These are phyloP conservation scores for Heliocidaris tuberculata DNA, from an alignment of 35 echinoderm and acorn worm species.

Conservation along the genomic window DNA sequence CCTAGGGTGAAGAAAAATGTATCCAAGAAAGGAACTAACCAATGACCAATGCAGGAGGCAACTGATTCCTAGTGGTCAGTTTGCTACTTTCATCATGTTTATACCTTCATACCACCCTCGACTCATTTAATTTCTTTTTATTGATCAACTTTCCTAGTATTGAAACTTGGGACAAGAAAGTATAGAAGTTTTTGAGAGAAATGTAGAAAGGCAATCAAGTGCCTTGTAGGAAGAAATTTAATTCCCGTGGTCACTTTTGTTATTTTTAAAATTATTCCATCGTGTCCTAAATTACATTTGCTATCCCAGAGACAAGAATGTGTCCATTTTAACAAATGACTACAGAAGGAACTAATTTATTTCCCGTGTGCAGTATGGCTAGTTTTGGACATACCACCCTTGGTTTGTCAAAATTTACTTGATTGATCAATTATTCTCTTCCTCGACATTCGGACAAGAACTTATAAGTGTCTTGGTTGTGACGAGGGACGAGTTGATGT, in stretches of 20 bases:
- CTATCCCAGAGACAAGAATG: no score
- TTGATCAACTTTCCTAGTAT: no score
- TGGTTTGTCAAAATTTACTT: neutral
- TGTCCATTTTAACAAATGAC: no score
- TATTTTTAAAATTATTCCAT: neutral
- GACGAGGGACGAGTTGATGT: no score
- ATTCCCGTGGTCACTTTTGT: neutral
- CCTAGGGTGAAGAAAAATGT: neutral
- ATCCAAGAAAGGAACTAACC: neutral
- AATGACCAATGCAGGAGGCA: neutral
- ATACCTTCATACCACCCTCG: neutral
- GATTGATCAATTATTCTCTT: neutral
- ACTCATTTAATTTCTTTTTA: neutral
- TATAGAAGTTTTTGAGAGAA: no score
- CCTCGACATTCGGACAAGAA: no score
- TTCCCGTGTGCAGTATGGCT: neutral
- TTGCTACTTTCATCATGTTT: neutral
- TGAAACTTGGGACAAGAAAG: no score
- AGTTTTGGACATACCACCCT: neutral
- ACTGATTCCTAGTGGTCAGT: neutral
- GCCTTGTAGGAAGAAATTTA: no score
- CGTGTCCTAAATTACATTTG: neutral
- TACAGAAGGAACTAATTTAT: neutral
- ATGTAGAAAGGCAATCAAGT: no score
- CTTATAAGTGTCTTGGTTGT: no score